Evolutionary conservation across 2,113 vertebrate species (phyloP).

Genomic region (Hemiscyllium ocellatum): DNA sequence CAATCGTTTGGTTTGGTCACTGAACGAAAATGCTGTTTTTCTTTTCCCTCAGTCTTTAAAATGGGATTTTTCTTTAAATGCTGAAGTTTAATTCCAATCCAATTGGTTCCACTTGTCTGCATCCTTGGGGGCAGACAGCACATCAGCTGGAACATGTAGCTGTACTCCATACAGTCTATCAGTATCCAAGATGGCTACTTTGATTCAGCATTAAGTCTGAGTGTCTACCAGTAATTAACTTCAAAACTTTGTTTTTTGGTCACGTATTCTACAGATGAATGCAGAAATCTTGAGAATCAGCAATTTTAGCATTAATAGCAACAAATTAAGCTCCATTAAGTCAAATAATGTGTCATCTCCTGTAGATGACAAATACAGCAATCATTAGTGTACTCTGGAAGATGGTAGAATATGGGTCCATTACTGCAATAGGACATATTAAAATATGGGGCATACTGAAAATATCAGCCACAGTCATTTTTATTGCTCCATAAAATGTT

Average conservation of each 20-base stretch:
- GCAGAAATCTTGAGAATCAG: background rate
- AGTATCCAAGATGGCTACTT: background rate
- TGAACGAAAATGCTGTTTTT: background rate
- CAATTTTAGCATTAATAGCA: slow-evolving; percentile 1
- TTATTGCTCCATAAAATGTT: slow-evolving; percentile 38
- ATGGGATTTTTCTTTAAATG: background rate
- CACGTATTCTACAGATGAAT: slow-evolving; percentile 13
- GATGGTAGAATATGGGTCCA: slow-evolving; percentile 25
- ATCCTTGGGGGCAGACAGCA: background rate
- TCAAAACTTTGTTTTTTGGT: slow-evolving; percentile 3
- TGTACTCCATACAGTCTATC: background rate
- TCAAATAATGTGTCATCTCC: background rate
- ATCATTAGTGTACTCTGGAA: slow-evolving; percentile 31
- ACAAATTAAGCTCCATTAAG: background rate
- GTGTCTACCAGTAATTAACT: background rate
- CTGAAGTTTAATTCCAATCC: background rate
- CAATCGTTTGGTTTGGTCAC: background rate
- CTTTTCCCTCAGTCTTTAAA: background rate
- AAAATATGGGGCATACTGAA: slow-evolving; percentile 36
- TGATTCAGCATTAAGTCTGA: background rate
- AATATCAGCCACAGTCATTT: slow-evolving; percentile 37
- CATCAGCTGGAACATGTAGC: background rate
- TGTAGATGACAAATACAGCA: background rate
- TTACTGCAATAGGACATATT: slow-evolving; percentile 28
- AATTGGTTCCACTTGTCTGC: background rate